Conservation (phyloP, 2,113 vertebrate genomes). For the Tursiops truncatus region DNA sequence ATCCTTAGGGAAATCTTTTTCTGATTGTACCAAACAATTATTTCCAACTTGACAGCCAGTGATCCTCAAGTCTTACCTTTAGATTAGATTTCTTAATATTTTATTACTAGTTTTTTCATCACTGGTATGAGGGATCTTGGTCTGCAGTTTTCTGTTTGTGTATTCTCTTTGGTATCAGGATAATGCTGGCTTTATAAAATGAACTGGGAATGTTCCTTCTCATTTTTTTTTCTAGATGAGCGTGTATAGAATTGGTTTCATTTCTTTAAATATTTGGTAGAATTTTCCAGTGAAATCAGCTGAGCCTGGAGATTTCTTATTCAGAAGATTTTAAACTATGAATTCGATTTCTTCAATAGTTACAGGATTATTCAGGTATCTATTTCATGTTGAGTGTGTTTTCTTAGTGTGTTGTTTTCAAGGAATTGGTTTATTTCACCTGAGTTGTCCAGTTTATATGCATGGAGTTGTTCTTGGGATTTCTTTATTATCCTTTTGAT, state of each 20-base stretch:
- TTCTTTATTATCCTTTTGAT: background rate
- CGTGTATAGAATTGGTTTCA: background rate
- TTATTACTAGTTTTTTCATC: background rate
- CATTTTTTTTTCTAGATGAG: background rate
- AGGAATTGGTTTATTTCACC: background rate
- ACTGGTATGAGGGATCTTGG: background rate
- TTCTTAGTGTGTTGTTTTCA: background rate
- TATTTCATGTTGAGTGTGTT: background rate
- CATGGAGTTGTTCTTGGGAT: background rate
- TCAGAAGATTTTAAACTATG: background rate
- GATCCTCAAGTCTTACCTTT: background rate
- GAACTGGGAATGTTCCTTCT: background rate
- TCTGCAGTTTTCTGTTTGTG: background rate
- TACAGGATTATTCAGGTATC: background rate
- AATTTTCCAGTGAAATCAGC: background rate
- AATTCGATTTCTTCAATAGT: background rate
- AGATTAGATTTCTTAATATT: background rate
- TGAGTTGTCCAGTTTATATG: background rate
- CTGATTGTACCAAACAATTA: background rate
- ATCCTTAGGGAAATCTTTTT: background rate
- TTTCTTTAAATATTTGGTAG: background rate
- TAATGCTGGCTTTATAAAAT: background rate
- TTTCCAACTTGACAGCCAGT: conserved; percentile 19
- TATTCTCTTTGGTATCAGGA: background rate
- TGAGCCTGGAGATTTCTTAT: background rate